phyloP scores from a whole-genome alignment of 2,113 vertebrate genomes.

The Mirounga angustirostris region DNA sequence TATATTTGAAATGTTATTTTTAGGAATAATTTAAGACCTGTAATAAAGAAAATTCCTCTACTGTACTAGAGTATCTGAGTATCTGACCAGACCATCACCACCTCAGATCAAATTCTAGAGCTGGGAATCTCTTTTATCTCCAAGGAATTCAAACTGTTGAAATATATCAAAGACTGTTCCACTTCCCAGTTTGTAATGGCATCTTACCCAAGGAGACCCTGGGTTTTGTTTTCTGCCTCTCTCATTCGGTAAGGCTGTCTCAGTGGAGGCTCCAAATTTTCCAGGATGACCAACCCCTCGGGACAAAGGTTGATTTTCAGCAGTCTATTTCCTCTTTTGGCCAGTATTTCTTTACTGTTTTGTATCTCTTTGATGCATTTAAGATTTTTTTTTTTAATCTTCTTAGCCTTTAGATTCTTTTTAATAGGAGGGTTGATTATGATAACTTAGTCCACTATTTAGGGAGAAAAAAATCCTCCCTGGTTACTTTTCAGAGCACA shows the following conservation, averaged over 20 bases:
- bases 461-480: background rate
- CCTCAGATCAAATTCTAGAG: background rate
- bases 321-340: background rate
- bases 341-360: background rate
- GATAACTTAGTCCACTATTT: background rate
- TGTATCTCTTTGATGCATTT: background rate
- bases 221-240: background rate
- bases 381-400: background rate
- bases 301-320: background rate
- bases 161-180: background rate
- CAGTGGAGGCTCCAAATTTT: conserved; percentile 5
- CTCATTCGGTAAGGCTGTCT: background rate
- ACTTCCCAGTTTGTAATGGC: background rate
- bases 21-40: background rate
- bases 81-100: background rate
- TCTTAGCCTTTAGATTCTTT: background rate
- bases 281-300: background rate
- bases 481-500: background rate
- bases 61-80: background rate
- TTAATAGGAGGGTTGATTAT: background rate
- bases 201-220: background rate
- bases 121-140: background rate
- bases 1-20: conserved; percentile 28
- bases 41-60: background rate
- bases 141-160: background rate